phyloP scores from a whole-genome alignment of 2,113 vertebrate genomes.

The Brachyhypopomus occidentalis region DNA sequence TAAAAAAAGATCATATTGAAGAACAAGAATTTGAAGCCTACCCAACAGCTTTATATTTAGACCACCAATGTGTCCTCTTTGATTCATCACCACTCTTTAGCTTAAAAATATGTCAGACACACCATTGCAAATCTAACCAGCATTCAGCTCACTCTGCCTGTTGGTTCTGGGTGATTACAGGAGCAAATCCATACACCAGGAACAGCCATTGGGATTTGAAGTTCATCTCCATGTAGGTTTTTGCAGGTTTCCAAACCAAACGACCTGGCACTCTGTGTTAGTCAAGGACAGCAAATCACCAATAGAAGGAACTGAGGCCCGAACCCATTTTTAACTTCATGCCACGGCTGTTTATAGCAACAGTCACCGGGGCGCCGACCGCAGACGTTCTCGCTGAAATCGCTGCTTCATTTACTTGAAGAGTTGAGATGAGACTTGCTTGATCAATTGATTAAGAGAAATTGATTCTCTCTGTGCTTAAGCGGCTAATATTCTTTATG shows the following conservation, averaged over 20 bases:
- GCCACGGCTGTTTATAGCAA: slow-evolving; percentile 49
- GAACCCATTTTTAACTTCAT: slow-evolving; percentile 62
- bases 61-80: not conserved
- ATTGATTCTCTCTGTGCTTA: slow-evolving; percentile 55
- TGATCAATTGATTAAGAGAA: slow-evolving; percentile 62
- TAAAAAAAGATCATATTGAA: not conserved
- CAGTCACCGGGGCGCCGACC: slow-evolving; percentile 59
- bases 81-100: not conserved
- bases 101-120: slow-evolving; percentile 22
- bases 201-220: slow-evolving; percentile 56
- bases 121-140: slow-evolving; percentile 16
- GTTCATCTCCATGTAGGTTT: slow-evolving; percentile 54
- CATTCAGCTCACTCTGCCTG: slow-evolving; percentile 8
- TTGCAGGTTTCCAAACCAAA: slow-evolving; percentile 52
- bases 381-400: slow-evolving; percentile 60
- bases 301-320: slow-evolving; percentile 45
- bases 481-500: slow-evolving; percentile 58
- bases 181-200: slow-evolving; percentile 41
- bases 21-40: not conserved
- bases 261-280: slow-evolving; percentile 62
- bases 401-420: slow-evolving; percentile 54
- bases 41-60: not conserved
- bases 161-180: slow-evolving; percentile 31
- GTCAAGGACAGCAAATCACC: slow-evolving; percentile 52
- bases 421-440: slow-evolving; percentile 48